A percentile compares a stretch with the other conserved stretches of the same genome.
These are phyloP conservation scores for Rotaria sp. DNA, from an alignment of 2,888 invertebrate species.

Conservation along the genomic window DNA sequence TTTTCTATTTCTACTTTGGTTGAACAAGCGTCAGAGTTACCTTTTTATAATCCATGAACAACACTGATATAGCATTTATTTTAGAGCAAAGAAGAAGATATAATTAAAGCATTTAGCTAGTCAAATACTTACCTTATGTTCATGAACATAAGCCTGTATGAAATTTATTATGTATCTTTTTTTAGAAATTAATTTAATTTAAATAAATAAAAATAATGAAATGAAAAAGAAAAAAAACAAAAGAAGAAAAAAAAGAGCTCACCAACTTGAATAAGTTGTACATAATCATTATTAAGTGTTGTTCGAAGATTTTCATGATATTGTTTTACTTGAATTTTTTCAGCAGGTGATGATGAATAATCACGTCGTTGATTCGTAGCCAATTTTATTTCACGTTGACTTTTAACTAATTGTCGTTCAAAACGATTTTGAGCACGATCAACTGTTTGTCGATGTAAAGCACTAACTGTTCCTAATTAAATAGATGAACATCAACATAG, in stretches of 20 bases:
- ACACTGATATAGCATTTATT: too few species aligned
- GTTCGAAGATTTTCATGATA: neutral
- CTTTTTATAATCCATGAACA: too few species aligned
- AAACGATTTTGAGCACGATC: neutral
- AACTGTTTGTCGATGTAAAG: conserved; percentile 11
- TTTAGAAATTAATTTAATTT: too few species aligned
- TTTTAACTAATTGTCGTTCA: neutral
- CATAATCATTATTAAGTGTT: conserved; percentile 1
- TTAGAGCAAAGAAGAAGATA: neutral
- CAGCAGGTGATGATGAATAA: neutral
- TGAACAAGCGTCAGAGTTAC: too few species aligned
- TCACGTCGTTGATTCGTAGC: neutral
- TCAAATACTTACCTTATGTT: neutral
- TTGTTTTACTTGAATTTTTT: neutral
- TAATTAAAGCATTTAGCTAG: too few species aligned
- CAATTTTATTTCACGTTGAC: neutral
- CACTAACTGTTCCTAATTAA: neutral
- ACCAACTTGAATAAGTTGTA: neutral
- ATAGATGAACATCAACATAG: neutral
- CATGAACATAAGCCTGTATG: neutral
- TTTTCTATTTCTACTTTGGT: too few species aligned
- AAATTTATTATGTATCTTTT: neutral
- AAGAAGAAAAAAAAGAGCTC: neutral
- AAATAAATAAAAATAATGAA: neutral
- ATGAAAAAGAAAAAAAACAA: neutral